Conservation (phyloP, 2,113 vertebrate genomes). For the Brachyhypopomus gauderio region DNA sequence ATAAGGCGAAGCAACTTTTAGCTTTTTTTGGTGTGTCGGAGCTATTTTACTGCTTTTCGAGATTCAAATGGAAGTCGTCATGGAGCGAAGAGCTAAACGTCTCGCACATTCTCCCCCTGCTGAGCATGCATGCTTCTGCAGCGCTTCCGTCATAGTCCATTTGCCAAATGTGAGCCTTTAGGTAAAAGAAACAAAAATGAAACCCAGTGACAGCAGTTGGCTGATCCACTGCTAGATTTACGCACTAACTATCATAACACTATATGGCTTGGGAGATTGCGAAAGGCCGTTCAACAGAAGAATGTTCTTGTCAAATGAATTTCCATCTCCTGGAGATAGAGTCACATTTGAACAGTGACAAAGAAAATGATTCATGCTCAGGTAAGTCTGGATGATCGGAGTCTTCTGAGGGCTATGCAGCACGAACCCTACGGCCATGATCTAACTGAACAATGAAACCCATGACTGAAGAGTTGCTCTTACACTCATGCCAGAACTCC, state of each 20-base stretch:
- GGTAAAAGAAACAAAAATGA: constrained; percentile 28
- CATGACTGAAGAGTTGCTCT: background rate
- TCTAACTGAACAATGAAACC: background rate
- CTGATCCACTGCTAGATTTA: constrained; percentile 36
- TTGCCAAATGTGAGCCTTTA: constrained; percentile 44
- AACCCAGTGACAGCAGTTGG: constrained; percentile 10
- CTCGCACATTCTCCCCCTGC: background rate
- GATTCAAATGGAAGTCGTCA: background rate
- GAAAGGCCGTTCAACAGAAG: background rate
- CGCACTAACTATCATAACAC: background rate
- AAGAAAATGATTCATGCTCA: background rate
- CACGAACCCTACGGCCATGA: background rate
- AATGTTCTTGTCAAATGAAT: background rate
- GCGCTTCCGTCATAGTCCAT: background rate
- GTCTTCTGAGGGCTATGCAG: background rate
- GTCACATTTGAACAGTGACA: background rate
- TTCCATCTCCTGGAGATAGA: background rate
- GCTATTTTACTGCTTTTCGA: background rate
- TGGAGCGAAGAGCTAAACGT: background rate
- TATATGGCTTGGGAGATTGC: background rate
- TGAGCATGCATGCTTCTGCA: background rate
- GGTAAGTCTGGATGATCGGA: background rate
- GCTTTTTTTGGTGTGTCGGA: background rate
- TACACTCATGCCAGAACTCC: background rate
- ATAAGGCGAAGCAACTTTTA: background rate